A percentile compares a stretch with the other conserved stretches of the same genome.
These are phyloP conservation scores for Perizoma affinitatum DNA, from an alignment of 2,888 invertebrate genomes.

Conservation along the genomic window DNA sequence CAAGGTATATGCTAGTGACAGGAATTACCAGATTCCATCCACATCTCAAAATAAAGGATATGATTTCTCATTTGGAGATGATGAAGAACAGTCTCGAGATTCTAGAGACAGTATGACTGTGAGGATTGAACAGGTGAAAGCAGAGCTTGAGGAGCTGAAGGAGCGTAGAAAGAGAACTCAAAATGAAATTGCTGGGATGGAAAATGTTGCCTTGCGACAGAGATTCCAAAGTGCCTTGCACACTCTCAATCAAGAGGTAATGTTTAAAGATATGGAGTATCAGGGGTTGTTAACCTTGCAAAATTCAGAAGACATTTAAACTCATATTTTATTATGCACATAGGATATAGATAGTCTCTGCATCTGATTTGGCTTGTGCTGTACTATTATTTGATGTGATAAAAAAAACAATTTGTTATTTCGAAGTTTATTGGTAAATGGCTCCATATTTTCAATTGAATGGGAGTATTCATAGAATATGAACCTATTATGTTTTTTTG, in stretches of 20 bases:
- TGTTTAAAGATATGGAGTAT: slow-evolving; percentile 90
- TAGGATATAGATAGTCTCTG: too few relatives aligned
- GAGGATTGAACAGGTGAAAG: slow-evolving; percentile 88
- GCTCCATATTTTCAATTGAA: too few relatives aligned
- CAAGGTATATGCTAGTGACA: slow-evolving; percentile 50
- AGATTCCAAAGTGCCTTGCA: slow-evolving; percentile 93
- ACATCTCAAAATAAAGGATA: slow-evolving; percentile 51
- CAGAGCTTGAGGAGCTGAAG: slow-evolving; percentile 90
- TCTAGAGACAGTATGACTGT: slow-evolving; percentile 82
- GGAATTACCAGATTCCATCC: slow-evolving; percentile 49
- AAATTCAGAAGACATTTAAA: slow-evolving; percentile 72
- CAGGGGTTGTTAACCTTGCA: slow-evolving; percentile 71
- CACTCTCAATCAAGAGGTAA: slow-evolving; percentile 90
- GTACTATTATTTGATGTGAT: too few relatives aligned
- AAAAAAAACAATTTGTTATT: too few relatives aligned
- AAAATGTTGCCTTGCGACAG: slow-evolving; percentile 92
- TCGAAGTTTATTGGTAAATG: too few relatives aligned
- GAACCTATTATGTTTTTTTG: too few relatives aligned
- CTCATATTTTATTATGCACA: background rate
- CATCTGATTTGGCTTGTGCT: too few relatives aligned
- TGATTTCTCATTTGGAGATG: slow-evolving; percentile 64
- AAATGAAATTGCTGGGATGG: slow-evolving; percentile 92
- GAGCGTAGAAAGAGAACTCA: slow-evolving; percentile 91
- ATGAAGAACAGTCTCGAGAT: slow-evolving; percentile 60
- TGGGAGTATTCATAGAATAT: too few relatives aligned